Base-by-base conservation (phyloP, 35 echinoderm and acorn worm genomes). In the Lytechinus pictus region DNA sequence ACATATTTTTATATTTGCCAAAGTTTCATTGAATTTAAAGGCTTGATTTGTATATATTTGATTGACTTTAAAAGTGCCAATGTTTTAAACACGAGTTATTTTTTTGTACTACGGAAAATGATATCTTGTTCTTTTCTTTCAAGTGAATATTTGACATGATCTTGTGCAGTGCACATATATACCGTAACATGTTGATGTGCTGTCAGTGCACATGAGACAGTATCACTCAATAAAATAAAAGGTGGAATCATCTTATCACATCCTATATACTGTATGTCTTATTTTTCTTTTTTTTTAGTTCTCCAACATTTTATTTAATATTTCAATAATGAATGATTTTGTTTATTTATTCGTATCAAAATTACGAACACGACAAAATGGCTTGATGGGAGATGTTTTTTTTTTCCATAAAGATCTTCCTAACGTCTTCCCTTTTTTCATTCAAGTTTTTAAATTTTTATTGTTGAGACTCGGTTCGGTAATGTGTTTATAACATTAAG, bases 1-100 rank as follows among this genome's bases (percentile, higher is more conserved):
- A 79, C 66, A 79, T 79, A 79, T 79, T 79, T 79, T 24, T 79
- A 79, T 79, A 79, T 79, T 79, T 79, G 66, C 66, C 66, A 79
- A 79, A 79, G 66, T 79, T 79, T 79, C 66, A 79, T 79, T n/a
- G 66, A 14, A 79, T 79, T 7, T 79, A 24, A 79, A 79, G 66
- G 21, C 66, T 79, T 79, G 3, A 79, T 79, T 79, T 79, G 66
- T 79, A 79, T n/a, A 79, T 79, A 79, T 79, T n/a, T 79, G 66
- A 79, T 79, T 79, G 66, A 79, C 66, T 79, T 79, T 0, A 79
- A 79, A 79, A 79, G 66, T 79, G 66, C 66, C 66, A 79, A 79
- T 79, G 66, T 79, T 79, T 79, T 79, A 79, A 79, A 79, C 16
- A 79, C 66, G 66, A 79, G 66, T 79, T 79, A 79, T 79, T 79